Percentiles rank a stretch among this genome's conserved stretches.
These are phyloP conservation scores for Agrenia bidenticulata DNA, from an alignment of 2,888 invertebrate genomes.

Conservation along the genomic window DNA sequence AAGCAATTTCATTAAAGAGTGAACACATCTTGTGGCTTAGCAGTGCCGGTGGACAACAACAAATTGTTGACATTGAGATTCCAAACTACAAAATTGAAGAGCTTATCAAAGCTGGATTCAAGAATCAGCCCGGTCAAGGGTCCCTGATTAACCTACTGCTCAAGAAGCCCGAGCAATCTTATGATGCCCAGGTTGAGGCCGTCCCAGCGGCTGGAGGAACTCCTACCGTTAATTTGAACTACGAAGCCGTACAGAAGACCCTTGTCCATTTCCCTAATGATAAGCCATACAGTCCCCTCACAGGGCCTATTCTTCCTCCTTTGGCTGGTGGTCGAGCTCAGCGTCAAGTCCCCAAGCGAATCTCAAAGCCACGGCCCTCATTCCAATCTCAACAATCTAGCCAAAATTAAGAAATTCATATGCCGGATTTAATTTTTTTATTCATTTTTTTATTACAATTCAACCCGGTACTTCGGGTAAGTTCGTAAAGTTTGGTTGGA, in stretches of 20 bases:
- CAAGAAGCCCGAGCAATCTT: constrained; percentile 45
- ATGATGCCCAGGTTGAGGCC: constrained; percentile 45
- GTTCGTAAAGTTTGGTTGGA: no score
- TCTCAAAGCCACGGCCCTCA: no score
- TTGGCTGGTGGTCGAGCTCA: constrained; percentile 29
- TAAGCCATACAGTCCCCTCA: constrained; percentile 42
- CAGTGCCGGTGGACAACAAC: constrained; percentile 32
- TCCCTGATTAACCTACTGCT: constrained; percentile 46
- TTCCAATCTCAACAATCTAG: no score
- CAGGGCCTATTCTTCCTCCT: constrained; percentile 42
- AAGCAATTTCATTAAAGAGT: constrained; percentile 39
- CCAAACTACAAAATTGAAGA: constrained; percentile 50
- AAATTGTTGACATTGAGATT: constrained; percentile 45
- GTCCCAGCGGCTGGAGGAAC: constrained; percentile 19
- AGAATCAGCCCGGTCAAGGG: constrained; percentile 25
- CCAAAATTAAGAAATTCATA: no score
- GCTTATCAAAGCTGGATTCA: constrained; percentile 50
- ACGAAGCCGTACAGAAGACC: constrained; percentile 38
- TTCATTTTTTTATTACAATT: no score
- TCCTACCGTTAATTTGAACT: constrained; percentile 45
- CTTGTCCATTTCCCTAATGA: constrained; percentile 46
- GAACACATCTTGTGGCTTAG: constrained; percentile 48
- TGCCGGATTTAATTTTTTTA: no score
- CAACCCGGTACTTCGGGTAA: no score
- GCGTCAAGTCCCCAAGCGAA: constrained; percentile 21